Conservation (phyloP, 37 sponge, comb jelly and placozoan species). For the Haliclona indistincta region DNA sequence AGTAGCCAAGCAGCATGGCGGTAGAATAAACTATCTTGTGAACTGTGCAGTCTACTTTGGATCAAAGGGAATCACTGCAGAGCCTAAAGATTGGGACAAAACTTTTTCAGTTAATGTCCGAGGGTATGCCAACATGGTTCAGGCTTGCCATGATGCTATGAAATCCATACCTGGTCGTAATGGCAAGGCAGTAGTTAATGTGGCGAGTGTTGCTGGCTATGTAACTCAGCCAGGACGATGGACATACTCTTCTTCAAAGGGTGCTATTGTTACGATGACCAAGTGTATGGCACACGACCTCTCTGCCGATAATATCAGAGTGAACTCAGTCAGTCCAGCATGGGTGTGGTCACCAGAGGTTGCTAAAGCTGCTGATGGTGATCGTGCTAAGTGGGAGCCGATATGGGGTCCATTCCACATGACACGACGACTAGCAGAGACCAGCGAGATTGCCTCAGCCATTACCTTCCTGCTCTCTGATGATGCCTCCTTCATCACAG, state of each 20-base stretch:
- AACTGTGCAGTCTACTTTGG: slow-evolving; percentile 88
- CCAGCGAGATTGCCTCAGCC: slow-evolving; percentile 67
- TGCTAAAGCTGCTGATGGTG: slow-evolving; percentile 78
- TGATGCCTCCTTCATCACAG: slow-evolving; percentile 78
- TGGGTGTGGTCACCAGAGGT: slow-evolving; percentile 94
- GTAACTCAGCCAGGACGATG: slow-evolving; percentile 73
- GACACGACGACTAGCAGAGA: slow-evolving; percentile 61
- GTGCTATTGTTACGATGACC: slow-evolving; percentile 71
- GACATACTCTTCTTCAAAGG: slow-evolving; percentile 85
- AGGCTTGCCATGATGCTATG: slow-evolving; percentile 71
- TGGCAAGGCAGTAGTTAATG: slow-evolving; percentile 58
- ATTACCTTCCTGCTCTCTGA: slow-evolving; percentile 77
- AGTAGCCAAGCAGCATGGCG: slow-evolving; percentile 29
- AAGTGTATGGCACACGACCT: slow-evolving; percentile 87
- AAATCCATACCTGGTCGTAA: slow-evolving; percentile 9
- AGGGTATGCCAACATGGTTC: slow-evolving; percentile 89
- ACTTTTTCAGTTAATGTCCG: slow-evolving; percentile 80
- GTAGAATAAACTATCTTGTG: slow-evolving; percentile 59
- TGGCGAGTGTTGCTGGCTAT: slow-evolving; percentile 74
- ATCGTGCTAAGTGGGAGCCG: slow-evolving; percentile 78
- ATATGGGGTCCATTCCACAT: slow-evolving; percentile 88
- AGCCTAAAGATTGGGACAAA: slow-evolving; percentile 81
- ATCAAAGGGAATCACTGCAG: slow-evolving; percentile 64
- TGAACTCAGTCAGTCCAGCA: slow-evolving; percentile 82
- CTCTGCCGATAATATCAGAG: slow-evolving; percentile 62